Conservation (phyloP, 2,888 invertebrate species). For the Drosophila affinis region DNA sequence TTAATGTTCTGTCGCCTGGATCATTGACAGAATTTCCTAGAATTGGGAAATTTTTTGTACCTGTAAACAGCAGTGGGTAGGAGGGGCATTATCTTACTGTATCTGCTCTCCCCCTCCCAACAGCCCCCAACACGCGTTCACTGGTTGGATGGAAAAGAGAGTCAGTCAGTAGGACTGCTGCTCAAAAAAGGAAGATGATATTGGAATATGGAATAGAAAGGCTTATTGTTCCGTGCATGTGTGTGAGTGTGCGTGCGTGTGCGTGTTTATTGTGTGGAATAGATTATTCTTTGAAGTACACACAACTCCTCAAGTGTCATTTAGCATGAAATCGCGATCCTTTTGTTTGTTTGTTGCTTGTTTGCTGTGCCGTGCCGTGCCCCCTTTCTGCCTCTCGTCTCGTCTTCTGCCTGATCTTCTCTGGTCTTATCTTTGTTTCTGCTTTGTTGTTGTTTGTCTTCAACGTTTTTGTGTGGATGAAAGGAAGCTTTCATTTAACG, state of each 20-base stretch:
- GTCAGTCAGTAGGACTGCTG: neutral
- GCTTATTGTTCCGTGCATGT: conserved; percentile 12
- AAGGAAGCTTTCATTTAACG: conserved; percentile 39
- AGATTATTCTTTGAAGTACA: conserved; percentile 42
- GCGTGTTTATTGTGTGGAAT: conserved; percentile 15
- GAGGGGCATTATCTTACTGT: neutral
- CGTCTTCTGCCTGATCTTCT: neutral
- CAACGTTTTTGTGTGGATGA: conserved; percentile 14
- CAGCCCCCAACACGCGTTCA: conserved; percentile 9
- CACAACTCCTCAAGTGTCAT: conserved; percentile 32
- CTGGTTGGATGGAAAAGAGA: neutral
- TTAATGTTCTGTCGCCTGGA: conserved; percentile 31
- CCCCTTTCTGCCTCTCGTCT: neutral
- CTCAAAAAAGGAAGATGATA: neutral
- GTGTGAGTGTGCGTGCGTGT: conserved; percentile 16
- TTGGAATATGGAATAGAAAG: conserved; percentile 23
- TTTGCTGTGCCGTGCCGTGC: conserved; percentile 1
- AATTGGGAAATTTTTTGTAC: conserved; percentile 19
- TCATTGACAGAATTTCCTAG: conserved; percentile 20
- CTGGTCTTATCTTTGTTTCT: neutral
- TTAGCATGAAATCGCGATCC: conserved; percentile 49
- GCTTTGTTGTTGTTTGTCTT: neutral
- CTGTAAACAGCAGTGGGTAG: neutral
- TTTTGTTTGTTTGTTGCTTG: conserved; percentile 27
- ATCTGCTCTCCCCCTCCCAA: neutral